A percentile compares a stretch with the other conserved stretches of the same genome.
Evolutionary conservation across 1,140 invertebrate species (phyloP).

Genomic region (Drosophila aff.): DNA sequence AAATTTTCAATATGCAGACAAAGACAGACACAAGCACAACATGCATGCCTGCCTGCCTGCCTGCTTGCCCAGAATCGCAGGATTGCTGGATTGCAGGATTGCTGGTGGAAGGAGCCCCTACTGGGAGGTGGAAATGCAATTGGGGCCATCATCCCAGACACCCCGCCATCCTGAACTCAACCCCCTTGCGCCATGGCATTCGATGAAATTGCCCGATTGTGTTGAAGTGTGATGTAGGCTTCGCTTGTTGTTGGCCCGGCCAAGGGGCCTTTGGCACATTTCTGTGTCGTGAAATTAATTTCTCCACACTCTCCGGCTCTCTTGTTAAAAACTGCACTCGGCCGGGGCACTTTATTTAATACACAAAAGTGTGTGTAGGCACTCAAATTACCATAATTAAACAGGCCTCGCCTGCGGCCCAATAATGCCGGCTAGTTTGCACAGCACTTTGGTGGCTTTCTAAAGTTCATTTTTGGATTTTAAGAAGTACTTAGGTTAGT

Average conservation of each 20-base stretch:
- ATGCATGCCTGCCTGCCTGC: slow-evolving; percentile 76
- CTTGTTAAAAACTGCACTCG: slow-evolving; percentile 61
- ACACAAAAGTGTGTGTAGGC: slow-evolving; percentile 23
- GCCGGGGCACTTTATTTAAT: slow-evolving; percentile 28
- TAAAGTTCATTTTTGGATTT: slow-evolving; percentile 27
- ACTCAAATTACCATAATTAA: slow-evolving; percentile 56
- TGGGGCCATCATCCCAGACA: slow-evolving; percentile 42
- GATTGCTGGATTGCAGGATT: not conserved
- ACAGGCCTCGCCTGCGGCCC: not conserved
- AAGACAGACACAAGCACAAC: slow-evolving; percentile 62
- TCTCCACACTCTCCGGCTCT: slow-evolving; percentile 36
- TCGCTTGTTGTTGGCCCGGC: slow-evolving; percentile 78
- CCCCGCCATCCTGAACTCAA: not conserved
- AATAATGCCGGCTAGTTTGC: slow-evolving; percentile 17
- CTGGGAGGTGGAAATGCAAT: slow-evolving; percentile 52
- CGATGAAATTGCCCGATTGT: slow-evolving; percentile 84
- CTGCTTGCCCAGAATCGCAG: slow-evolving; percentile 63
- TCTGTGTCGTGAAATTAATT: slow-evolving; percentile 77
- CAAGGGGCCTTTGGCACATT: slow-evolving; percentile 70
- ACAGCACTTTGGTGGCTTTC: slow-evolving; percentile 20
- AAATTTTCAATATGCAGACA: slow-evolving; percentile 84
- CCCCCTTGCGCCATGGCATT: slow-evolving; percentile 35
- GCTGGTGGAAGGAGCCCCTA: not conserved
- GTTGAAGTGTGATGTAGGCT: slow-evolving; percentile 84
- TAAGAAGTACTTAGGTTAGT: slow-evolving; percentile 18